A percentile compares a stretch with the other conserved stretches of the same genome.
Evolutionary conservation across 2,113 vertebrate genomes (phyloP).

Genomic region (Chlamydotis undulata): DNA sequence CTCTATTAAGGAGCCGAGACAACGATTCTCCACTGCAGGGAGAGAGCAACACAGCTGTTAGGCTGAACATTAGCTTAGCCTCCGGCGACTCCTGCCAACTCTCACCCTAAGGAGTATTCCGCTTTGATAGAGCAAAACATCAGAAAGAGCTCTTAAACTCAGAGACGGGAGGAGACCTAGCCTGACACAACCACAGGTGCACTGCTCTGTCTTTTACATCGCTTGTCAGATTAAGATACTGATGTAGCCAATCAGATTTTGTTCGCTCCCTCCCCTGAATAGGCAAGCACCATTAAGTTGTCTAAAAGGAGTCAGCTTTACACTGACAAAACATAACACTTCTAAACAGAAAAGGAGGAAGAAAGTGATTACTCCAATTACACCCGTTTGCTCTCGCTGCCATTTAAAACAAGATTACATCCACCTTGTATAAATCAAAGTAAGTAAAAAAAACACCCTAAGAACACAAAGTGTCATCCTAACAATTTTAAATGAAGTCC

Average conservation of each 20-base stretch:
- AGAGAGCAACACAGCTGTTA: not conserved
- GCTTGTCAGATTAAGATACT: not conserved
- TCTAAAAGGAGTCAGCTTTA: not conserved
- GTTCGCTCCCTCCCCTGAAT: not conserved
- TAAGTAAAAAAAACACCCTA: not conserved
- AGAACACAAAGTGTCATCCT: not conserved
- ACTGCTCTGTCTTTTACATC: not conserved
- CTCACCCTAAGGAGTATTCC: not conserved
- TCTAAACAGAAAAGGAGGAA: not conserved
- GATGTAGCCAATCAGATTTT: not conserved
- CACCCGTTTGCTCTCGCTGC: not conserved
- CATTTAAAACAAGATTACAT: not conserved
- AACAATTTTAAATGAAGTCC: not conserved
- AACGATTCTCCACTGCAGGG: slow-evolving; percentile 45
- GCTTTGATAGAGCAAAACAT: not conserved
- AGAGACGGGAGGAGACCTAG: not conserved
- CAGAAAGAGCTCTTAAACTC: not conserved
- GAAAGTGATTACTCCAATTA: not conserved
- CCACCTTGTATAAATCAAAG: not conserved
- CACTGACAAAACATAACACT: not conserved
- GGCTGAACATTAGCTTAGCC: not conserved
- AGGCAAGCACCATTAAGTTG: not conserved
- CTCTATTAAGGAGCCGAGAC: slow-evolving; percentile 32
- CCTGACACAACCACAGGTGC: not conserved
- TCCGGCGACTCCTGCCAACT: not conserved